Percentiles rank a stretch among this genome's conserved stretches.
phyloP scores from a whole-genome alignment of 2,888 invertebrate genomes.

The Catocala nupta region DNA sequence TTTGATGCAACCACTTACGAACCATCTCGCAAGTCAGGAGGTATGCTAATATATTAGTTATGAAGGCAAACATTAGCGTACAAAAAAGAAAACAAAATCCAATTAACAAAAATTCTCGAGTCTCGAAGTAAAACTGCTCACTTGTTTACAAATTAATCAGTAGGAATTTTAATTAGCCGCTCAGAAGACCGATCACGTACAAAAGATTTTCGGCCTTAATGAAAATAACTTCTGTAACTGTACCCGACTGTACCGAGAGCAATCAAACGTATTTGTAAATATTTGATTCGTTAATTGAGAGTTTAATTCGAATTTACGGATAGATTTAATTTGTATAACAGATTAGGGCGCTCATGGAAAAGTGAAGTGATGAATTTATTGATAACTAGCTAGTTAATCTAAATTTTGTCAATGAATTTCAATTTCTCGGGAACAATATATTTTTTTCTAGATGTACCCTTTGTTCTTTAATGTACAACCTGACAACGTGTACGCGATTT shows the following conservation, averaged over 20 bases:
- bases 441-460: too few relatives aligned
- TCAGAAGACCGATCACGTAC: constrained; percentile 61
- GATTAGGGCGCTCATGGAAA: background rate
- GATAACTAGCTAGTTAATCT: background rate
- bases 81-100: too few relatives aligned
- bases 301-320: constrained; percentile 4
- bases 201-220: constrained; percentile 54
- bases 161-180: constrained; percentile 66
- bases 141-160: constrained; percentile 62
- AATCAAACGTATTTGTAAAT: constrained; percentile 18
- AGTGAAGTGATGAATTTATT: background rate
- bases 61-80: too few relatives aligned
- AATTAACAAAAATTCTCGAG: constrained; percentile 3
- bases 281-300: constrained; percentile 19
- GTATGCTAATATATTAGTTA: too few relatives aligned
- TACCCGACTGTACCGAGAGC: constrained; percentile 12
- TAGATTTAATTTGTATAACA: constrained; percentile 1
- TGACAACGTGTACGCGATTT: too few relatives aligned
- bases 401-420: too few relatives aligned
- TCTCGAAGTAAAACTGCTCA: constrained; percentile 21
- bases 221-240: constrained; percentile 41
- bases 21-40: too few relatives aligned
- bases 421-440: too few relatives aligned
- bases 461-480: too few relatives aligned
- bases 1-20: too few relatives aligned